Evolutionary conservation across 2,797 vertebrate genomes (phyloP), one percentile per base, ranked within the genome.

Genomic region (Leuciscus waleckii): DNA sequence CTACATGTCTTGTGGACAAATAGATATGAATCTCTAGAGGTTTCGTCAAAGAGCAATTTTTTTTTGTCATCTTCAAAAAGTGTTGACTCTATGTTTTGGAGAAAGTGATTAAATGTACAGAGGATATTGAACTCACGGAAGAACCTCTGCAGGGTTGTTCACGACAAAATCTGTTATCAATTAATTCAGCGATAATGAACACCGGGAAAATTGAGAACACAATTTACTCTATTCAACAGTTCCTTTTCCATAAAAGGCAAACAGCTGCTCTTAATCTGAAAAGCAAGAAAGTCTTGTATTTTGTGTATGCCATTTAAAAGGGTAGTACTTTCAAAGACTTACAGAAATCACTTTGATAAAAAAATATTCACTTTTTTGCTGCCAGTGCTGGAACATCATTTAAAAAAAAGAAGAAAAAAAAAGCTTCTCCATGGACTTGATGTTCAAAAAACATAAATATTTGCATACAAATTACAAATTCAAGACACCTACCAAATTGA

Each of bases 61-160:
- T n/a, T 17, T 5, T 35, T 69, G 14, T 78, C 49, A 35, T 78
- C 51, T 61, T 54, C 29, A 61, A 71, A 75, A 70, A 61, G 21
- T 79, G 75, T 70, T 84, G 75, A 84, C 35, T 77, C 61, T 56
- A 32, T 11, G 37, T 70, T 71, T 39, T 61, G 37, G 26, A 49
- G 8, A 70, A 71, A 76, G 17, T 76, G 35, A 79, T 84, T 79
- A 79, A 84, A 84, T 6, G 19, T 56, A 84, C 51, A 78, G 26
- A 68, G 35, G 11, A 43, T 84, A 69, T n/a, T 78, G 49, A 69
- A 78, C 65, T 37, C 17, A 39, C n/a, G 56, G 21, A 63, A 51
- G 56, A 65, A 83, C 65, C 43, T 78, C 63, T 56, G 51, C 9
- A 84, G 39, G 41, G 26, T 61, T 71, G 46, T 79, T 23, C 29